A percentile compares a stretch with the other conserved stretches of the same genome.
phyloP scores from a whole-genome alignment of 2,113 vertebrate genomes.

The Pampusana beccarii region DNA sequence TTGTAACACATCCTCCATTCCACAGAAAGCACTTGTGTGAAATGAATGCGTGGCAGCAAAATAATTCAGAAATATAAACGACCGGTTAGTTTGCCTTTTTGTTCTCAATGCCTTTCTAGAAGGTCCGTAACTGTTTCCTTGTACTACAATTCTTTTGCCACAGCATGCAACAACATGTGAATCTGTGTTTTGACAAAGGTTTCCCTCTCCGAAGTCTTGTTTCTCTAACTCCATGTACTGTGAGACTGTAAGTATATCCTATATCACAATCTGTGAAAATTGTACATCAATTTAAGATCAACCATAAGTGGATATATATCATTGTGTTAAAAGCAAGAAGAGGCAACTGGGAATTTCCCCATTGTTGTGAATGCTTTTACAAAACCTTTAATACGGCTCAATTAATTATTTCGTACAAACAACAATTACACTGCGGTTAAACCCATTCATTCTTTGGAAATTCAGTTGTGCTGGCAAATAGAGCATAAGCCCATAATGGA shows the following conservation, averaged over 20 bases:
- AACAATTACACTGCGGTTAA: background rate
- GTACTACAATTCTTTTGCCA: background rate
- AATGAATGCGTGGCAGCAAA: background rate
- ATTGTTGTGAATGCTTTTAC: conserved; percentile 2
- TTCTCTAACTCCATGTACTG: background rate
- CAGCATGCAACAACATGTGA: background rate
- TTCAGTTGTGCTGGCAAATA: conserved; percentile 18
- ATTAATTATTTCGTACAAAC: conserved; percentile 31
- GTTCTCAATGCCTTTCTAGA: background rate
- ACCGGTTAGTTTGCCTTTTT: background rate
- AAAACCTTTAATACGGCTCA: background rate
- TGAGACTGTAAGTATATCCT: background rate
- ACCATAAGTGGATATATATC: background rate
- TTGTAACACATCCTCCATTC: background rate
- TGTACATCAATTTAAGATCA: background rate
- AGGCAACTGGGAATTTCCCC: background rate
- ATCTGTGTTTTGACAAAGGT: background rate
- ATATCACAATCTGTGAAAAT: background rate
- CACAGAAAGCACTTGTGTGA: background rate
- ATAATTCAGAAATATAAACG: background rate
- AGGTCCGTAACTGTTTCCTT: background rate
- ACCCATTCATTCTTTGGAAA: conserved; percentile 25
- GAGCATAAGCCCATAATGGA: background rate
- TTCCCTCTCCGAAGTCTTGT: background rate
- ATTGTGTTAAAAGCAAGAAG: background rate